Conservation (phyloP, 1,140 invertebrate genomes). For the Diorhabda carinulata region DNA sequence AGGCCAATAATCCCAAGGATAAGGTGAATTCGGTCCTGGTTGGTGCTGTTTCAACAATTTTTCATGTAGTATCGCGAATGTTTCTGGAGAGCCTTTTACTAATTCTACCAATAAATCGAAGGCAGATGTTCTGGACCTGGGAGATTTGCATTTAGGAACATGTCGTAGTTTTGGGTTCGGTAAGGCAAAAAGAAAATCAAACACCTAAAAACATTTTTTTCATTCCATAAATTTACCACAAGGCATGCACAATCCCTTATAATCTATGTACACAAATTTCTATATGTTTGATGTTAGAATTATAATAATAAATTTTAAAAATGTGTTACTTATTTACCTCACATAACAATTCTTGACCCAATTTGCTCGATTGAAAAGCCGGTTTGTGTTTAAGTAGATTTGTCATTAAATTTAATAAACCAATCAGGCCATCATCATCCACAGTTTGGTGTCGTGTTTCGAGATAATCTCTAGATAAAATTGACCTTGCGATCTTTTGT, state of each 20-base stretch:
- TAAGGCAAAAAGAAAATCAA: slow-evolving; percentile 84
- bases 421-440: slow-evolving; percentile 87
- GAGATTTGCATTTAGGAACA: slow-evolving; percentile 90
- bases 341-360: slow-evolving; percentile 69
- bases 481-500: slow-evolving; percentile 67
- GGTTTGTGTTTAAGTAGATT: slow-evolving; percentile 86
- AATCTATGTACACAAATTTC: too few relatives aligned
- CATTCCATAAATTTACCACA: too few relatives aligned
- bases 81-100: slow-evolving; percentile 76
- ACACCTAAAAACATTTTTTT: slow-evolving; percentile 54
- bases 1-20: slow-evolving; percentile 97
- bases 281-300: too few relatives aligned
- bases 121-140: slow-evolving; percentile 78
- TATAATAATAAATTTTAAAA: too few relatives aligned
- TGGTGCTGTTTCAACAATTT: slow-evolving; percentile 82
- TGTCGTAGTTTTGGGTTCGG: slow-evolving; percentile 79
- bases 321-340: slow-evolving; percentile 48
- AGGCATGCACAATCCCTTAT: background rate
- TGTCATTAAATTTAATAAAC: slow-evolving; percentile 79
- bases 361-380: slow-evolving; percentile 75
- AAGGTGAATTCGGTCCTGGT: slow-evolving; percentile 75
- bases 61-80: slow-evolving; percentile 78
- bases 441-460: slow-evolving; percentile 74
- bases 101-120: slow-evolving; percentile 88
- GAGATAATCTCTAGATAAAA: slow-evolving; percentile 72